Base-by-base conservation (phyloP, 1,140 invertebrate genomes). In the Drosophila obscura region DNA sequence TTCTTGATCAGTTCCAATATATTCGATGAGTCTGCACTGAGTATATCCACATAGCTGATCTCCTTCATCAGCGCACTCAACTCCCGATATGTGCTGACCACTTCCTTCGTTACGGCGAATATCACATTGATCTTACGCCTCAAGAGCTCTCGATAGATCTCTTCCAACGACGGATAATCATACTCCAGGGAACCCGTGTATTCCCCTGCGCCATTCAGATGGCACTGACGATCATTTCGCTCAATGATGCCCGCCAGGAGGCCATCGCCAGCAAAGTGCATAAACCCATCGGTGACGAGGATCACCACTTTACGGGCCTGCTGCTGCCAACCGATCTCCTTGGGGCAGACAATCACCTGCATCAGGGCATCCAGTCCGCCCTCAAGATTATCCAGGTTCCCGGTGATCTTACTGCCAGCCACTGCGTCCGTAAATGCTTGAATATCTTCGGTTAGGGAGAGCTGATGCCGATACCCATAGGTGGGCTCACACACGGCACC, bases 361-460 rank as follows among this genome's bases (percentile, higher is more conserved):
- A 99, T 99, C n/a, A 99, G 95, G 0, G 98, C 99, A 92, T 99
- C 99, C 77, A 99, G 96, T 11, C 98, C 98, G 2, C 98, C 99
- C 92, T 99, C 99, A 0, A 98, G 97, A 43, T 98, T 97, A 92
- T 99, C 98, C 74, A 99, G 93, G 93, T 99, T 99, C 2, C 97
- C 99, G 0, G 98, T 99, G 5, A 99, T 96, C 26, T 94, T 92
- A 71, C 84, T 94, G 9, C 92, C 91, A 35, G 93, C 92, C 6
- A 97, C 96, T 64, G 95, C 92, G 43, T 85, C 87, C 13, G 93
- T 92, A 74, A 95, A 95, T 6, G 80, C 69, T 5, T 69, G 53
- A 0, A 94, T 92, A 88, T 96, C 89, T 16, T 93, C 93, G 0
- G 94, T 95, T 2, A 96, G 90, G 2, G 93, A 92, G 69, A 96